Conservation (phyloP, 30 jellyfish, hydroid and myxozoan species). For the Hydractinia symbiolongicarpus region DNA sequence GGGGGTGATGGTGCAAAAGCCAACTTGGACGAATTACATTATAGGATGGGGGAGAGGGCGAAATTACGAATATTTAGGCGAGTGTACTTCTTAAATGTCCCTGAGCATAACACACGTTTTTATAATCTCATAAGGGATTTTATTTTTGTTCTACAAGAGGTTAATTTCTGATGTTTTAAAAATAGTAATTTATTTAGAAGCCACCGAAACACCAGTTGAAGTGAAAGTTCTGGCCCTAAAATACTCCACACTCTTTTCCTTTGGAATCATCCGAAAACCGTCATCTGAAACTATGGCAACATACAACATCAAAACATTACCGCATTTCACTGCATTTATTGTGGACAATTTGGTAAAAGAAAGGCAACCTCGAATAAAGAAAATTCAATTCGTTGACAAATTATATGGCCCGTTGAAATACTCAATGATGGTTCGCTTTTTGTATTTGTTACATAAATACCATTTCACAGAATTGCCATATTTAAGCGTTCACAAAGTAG, state of each 20-base stretch:
- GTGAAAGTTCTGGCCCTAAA: not conserved
- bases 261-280: not conserved
- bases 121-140: too few species aligned
- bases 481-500: constrained; percentile 1
- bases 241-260: not conserved
- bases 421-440: constrained; percentile 7
- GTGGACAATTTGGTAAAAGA: not conserved
- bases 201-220: not conserved
- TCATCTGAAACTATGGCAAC: not conserved
- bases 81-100: too few species aligned
- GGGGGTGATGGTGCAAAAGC: too few species aligned
- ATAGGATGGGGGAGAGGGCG: too few species aligned
- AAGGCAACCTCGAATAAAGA: not conserved
- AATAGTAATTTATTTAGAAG: not conserved
- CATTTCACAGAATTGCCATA: constrained; percentile 4
- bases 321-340: constrained; percentile 11
- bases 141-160: too few species aligned
- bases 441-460: constrained; percentile 1
- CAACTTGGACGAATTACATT: too few species aligned
- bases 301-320: not conserved
- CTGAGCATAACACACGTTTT: too few species aligned
- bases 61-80: too few species aligned
- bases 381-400: not conserved
- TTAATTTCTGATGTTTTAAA: too few species aligned
- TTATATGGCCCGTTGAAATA: not conserved